Conservation (phyloP, 92 coral and sea anemone species). For the Palythoa grandis region DNA sequence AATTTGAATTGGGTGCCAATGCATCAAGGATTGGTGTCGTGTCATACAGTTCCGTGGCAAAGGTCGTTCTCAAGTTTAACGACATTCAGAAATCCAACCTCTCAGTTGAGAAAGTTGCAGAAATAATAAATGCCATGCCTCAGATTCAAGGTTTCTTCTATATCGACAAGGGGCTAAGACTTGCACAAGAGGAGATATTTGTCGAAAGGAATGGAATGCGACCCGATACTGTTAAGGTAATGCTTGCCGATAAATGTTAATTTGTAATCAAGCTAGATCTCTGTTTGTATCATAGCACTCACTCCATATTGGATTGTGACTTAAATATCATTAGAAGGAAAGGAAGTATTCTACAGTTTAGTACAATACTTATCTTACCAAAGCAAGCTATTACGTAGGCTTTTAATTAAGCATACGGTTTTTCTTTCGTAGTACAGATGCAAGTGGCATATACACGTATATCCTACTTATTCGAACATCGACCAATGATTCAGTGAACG, state of each 20-base stretch:
- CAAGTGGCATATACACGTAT: too few relatives aligned
- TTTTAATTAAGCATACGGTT: too few relatives aligned
- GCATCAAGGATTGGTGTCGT: conserved; percentile 37
- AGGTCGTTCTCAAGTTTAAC: conserved; percentile 10
- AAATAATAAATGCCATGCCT: conserved; percentile 12
- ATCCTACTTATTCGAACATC: too few relatives aligned
- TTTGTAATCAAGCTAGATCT: neutral
- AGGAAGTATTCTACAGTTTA: too few relatives aligned
- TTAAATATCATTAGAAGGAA: too few relatives aligned
- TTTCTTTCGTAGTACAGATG: too few relatives aligned
- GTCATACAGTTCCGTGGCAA: conserved; percentile 34
- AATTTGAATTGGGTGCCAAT: conserved; percentile 23
- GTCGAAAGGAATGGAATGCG: conserved; percentile 33
- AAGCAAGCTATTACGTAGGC: too few relatives aligned
- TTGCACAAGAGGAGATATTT: conserved; percentile 35
- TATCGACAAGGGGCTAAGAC: conserved; percentile 36
- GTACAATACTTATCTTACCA: too few relatives aligned
- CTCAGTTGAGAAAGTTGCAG: conserved; percentile 17
- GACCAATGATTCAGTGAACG: too few relatives aligned
- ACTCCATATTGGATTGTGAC: too few relatives aligned
- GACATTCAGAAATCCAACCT: neutral
- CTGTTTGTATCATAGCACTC: too few relatives aligned
- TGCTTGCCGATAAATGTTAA: neutral
- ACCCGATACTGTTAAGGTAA: conserved; percentile 11
- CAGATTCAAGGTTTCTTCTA: conserved; percentile 14